A percentile compares a stretch with the other conserved stretches of the same genome.
phyloP scores from a whole-genome alignment of 2,888 invertebrate genomes.

The Synanthedon vespiformis region DNA sequence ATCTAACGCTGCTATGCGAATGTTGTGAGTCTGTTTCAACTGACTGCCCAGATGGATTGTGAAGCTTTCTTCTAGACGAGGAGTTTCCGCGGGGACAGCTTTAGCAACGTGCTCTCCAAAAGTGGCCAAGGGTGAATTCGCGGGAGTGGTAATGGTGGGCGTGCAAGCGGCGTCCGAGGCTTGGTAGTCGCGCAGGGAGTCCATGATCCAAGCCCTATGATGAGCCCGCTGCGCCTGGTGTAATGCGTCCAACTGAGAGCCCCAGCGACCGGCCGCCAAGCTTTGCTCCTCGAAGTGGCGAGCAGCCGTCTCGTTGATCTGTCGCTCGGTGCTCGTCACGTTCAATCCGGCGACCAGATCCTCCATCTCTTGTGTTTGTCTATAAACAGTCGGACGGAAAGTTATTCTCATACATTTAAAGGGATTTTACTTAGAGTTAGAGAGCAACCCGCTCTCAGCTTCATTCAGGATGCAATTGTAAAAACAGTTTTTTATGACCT shows the following conservation, averaged over 20 bases:
- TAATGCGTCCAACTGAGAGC: conserved; percentile 85
- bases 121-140: conserved; percentile 46
- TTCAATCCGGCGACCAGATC: conserved; percentile 84
- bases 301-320: conserved; percentile 87
- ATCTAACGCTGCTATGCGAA: conserved; percentile 89
- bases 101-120: conserved; percentile 18
- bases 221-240: conserved; percentile 87
- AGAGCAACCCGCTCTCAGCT: too few species aligned
- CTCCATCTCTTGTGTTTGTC: conserved; percentile 92
- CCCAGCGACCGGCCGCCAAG: conserved; percentile 86
- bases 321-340: conserved; percentile 80
- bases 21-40: conserved; percentile 98
- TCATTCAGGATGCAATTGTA: too few species aligned
- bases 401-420: too few species aligned
- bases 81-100: conserved; percentile 8
- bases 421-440: too few species aligned
- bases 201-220: conserved; percentile 91
- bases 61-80: conserved; percentile 89
- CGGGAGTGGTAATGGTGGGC: conserved; percentile 43
- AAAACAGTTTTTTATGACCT: too few species aligned
- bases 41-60: conserved; percentile 98
- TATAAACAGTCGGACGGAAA: conserved; percentile 19
- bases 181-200: conserved; percentile 79
- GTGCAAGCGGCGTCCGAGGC: conserved; percentile 65
- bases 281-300: conserved; percentile 87